Evolutionary conservation across 2,888 invertebrate species (phyloP), one percentile per base, ranked within the genome.

Genomic region (Epistrophe grossulariae): DNA sequence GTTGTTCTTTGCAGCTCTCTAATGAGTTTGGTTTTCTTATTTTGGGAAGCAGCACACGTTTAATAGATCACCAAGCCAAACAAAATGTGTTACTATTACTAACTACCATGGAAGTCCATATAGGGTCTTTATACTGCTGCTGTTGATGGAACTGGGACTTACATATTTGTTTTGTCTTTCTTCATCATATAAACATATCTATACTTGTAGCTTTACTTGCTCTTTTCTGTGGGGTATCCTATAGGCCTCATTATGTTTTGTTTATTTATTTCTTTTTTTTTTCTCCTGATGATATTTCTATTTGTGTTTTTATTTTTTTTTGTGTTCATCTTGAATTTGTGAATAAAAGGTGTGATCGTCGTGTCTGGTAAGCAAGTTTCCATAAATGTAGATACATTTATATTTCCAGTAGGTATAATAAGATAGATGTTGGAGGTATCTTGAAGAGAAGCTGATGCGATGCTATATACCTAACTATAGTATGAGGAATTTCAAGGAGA

Each of bases 331-430:
- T 52, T 38, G 28, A 57, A 57, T 17, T 72, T 72, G 59, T 64
- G 73, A 66, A 79, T 79, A 74, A 82, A 82, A 87, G 85, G 85
- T 87, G 85, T 82, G 85, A 85, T 82, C 79, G 74, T 82, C 79
- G 74, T 45, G 79, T 71, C 78, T 73, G 78, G 71, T 40, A 55
- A 45, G 57, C 79, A 82, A 66, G 79, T 79, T 82, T 79, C 85
- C 82, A 79, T 82, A 82, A 87, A 64, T 52, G 74, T 60, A 70
- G 70, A 48, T 70, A 72, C 11, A 40, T 31, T 4, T 66, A 62
- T 24, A 40, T 43, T 70, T 40, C 77, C 64, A 60, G 64, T 72
- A 50, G 52, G 24, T 24, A 24, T 24, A 3, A 24, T 24, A 24
- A 3, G 52, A 78, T 72, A 38, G 45, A 60, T 62, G 19, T 35